Evolutionary conservation across 53 echinoderm and acorn worm species (phyloP).

Genomic region (Antedon mediterranea): DNA sequence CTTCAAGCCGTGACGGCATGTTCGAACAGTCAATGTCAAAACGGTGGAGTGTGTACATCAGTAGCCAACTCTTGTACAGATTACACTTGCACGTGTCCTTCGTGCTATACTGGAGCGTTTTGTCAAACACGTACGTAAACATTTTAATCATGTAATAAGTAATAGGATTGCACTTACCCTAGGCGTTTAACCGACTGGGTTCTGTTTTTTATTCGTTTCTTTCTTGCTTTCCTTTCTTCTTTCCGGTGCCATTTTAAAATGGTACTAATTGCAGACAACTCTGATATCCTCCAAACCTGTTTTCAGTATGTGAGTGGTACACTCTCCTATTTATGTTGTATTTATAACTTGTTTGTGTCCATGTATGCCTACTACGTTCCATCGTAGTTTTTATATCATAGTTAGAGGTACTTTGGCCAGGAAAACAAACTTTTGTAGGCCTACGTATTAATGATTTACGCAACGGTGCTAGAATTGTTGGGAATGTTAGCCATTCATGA

Average conservation of each 20-base stretch:
- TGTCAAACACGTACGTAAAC: constrained; percentile 57
- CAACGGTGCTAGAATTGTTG: too few species aligned
- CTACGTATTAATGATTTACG: too few species aligned
- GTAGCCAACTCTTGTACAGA: constrained; percentile 48
- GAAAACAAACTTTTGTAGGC: too few species aligned
- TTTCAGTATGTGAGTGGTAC: too few species aligned
- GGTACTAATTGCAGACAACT: not conserved
- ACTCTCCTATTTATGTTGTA: too few species aligned
- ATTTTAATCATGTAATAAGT: not conserved
- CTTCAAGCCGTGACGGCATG: constrained; percentile 44
- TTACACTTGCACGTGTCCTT: constrained; percentile 76
- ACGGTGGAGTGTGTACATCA: constrained; percentile 45
- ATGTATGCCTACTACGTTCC: too few species aligned
- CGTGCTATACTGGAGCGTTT: constrained; percentile 58
- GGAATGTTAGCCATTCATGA: too few species aligned
- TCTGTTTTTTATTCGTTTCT: not conserved
- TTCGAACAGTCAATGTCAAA: constrained; percentile 33
- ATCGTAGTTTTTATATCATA: too few species aligned
- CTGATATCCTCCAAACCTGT: too few species aligned
- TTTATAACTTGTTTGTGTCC: too few species aligned
- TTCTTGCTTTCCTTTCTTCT: not conserved
- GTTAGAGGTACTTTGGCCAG: too few species aligned
- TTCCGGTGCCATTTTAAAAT: not conserved
- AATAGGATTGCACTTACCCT: not conserved
- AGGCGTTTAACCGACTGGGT: not conserved